Evolutionary conservation across 2,113 vertebrate species (phyloP).

Genomic region (Rhineura floridana): DNA sequence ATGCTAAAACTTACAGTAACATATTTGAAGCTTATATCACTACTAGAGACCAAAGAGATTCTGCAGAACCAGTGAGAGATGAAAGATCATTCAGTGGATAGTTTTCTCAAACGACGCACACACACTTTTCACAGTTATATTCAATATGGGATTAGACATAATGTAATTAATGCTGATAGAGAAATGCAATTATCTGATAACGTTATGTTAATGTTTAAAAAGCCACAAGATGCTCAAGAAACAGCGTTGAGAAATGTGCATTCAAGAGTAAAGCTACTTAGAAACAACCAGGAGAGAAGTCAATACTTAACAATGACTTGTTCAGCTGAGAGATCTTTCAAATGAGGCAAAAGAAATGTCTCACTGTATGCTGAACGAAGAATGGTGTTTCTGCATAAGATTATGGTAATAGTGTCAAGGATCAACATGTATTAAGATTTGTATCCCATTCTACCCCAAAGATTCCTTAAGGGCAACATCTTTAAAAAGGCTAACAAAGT

Average conservation of each 20-base stretch:
- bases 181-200: not conserved
- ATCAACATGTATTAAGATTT: not conserved
- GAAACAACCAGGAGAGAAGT: not conserved
- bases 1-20: not conserved
- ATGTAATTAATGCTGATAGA: not conserved
- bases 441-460: not conserved
- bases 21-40: not conserved
- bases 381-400: constrained; percentile 85
- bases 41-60: not conserved
- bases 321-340: constrained; percentile 88
- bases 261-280: not conserved
- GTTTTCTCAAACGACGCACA: too few relatives aligned
- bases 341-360: constrained; percentile 86
- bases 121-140: not conserved
- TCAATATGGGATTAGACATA: not conserved
- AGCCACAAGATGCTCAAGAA: not conserved
- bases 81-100: not conserved
- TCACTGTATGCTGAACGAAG: constrained; percentile 87
- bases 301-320: constrained; percentile 86
- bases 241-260: not conserved
- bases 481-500: not conserved
- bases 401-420: constrained; percentile 71
- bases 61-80: not conserved
- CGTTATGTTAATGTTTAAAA: not conserved
- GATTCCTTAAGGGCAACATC: not conserved